phyloP scores from a whole-genome alignment of 2,888 invertebrate species.

The Synergus japonicus region DNA sequence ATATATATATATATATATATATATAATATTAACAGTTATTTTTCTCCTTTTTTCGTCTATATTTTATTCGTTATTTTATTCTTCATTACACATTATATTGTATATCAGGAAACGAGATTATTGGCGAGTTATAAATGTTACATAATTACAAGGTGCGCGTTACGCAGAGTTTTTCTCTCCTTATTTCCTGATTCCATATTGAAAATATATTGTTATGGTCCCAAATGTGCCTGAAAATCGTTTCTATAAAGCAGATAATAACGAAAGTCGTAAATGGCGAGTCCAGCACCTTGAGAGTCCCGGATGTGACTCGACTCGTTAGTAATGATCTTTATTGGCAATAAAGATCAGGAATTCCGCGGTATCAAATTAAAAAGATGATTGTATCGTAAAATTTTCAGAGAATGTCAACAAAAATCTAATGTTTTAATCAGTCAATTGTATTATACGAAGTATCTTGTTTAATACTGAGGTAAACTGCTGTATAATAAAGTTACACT shows the following conservation, averaged over 20 bases:
- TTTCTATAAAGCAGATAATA: conserved; percentile 32
- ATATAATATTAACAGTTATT: background rate
- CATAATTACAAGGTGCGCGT: conserved; percentile 1
- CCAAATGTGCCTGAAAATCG: conserved; percentile 11
- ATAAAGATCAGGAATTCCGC: conserved; percentile 13
- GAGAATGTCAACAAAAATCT: background rate
- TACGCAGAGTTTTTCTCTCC: background rate
- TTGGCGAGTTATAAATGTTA: background rate
- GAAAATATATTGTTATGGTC: conserved; percentile 8
- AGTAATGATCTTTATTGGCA: conserved; percentile 14
- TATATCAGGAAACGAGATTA: background rate
- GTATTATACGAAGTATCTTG: background rate
- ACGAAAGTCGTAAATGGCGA: conserved; percentile 30
- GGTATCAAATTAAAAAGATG: background rate
- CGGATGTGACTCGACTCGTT: conserved; percentile 27
- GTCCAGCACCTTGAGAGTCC: conserved; percentile 25
- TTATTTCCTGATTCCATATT: conserved; percentile 37
- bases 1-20: too few species aligned
- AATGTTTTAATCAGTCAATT: background rate
- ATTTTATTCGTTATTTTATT: background rate
- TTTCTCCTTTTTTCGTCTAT: background rate
- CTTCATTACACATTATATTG: conserved; percentile 11
- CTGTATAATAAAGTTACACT: too few species aligned
- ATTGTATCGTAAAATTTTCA: background rate
- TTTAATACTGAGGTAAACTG: background rate